Percentiles rank a stretch among this genome's conserved stretches.
Conservation (phyloP, 2,888 invertebrate genomes). For the Cephus pygmeus region DNA sequence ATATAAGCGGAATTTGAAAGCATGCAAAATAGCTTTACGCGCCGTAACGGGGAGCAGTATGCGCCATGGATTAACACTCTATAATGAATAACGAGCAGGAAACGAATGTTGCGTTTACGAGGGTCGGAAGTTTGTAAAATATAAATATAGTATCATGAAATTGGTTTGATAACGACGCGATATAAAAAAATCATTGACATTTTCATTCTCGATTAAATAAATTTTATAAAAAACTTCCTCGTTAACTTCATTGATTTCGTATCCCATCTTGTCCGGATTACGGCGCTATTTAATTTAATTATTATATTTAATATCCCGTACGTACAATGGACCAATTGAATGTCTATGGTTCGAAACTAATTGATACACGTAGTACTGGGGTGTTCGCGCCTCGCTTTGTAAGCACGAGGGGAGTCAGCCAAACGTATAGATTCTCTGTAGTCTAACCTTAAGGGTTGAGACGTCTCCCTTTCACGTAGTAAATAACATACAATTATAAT, state of each 20-base stretch:
- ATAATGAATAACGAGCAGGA: background rate
- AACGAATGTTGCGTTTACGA: background rate
- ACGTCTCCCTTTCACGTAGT: slow-evolving; percentile 31
- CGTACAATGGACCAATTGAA: no score
- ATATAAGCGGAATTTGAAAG: background rate
- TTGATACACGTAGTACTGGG: no score
- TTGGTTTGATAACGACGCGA: background rate
- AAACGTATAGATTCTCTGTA: no score
- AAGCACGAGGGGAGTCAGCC: no score
- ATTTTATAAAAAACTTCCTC: background rate
- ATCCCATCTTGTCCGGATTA: background rate
- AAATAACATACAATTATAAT: slow-evolving; percentile 40
- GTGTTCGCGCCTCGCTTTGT: no score
- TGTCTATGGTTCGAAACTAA: no score
- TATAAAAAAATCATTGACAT: background rate
- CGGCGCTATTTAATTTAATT: no score
- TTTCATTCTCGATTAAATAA: background rate
- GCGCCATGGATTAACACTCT: background rate
- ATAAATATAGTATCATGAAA: background rate
- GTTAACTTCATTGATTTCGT: background rate
- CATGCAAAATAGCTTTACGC: background rate
- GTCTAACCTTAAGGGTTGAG: background rate
- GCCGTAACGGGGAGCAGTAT: background rate
- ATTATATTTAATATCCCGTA: no score
- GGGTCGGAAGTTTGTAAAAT: background rate